Base-by-base conservation (phyloP, 2,113 vertebrate genomes). In the Bufo bufo region DNA sequence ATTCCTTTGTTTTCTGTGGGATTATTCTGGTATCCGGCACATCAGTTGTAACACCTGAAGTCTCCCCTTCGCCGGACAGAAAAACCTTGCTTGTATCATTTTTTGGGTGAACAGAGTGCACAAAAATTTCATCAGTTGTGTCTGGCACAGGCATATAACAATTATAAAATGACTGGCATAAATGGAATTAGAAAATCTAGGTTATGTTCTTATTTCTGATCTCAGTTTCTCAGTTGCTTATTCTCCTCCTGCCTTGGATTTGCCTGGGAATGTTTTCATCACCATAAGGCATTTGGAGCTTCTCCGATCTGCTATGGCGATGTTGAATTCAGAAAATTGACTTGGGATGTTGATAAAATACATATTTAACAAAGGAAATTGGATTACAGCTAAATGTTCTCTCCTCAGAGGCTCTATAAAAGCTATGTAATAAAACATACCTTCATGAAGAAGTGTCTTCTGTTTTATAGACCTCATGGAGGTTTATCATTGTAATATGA, bases 341-440 rank as follows among this genome's bases (percentile, higher is more conserved):
- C 75, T 86, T 23, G 65, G 77, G 59, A 86, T 80, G 66, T 86
- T 86, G 85, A 86, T 85, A 85, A 54, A 85, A 59, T 43, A 79
- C 75, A 79, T 86, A 61, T 65, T 86, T 86, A 69, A 69, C 69
- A 54, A 50, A 56, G 85, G 54, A 86, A 79, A 86, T 56, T 23
- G 78, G 77, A 86, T 86, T 86, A 86, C 7, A 52, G 85, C 59
- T 79, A 86, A 69, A 86, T 79, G 77, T 80, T 86, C 12, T 86
- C 54, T 49, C 50, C 85, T 69, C 14, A 56, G 45, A 86, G 77
- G 75, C 59, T 63, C 47, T 66, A 77, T 43, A 45, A 58, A 61
- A 77, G 85, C 49, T 54, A 2, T 23, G 49, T 14, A 79, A 79
- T 43, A 54, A 79, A 20, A 79, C 45, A 54, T 79, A 69, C 69